phyloP scores from a whole-genome alignment of 2,113 vertebrate genomes.

The Passerina amoena region DNA sequence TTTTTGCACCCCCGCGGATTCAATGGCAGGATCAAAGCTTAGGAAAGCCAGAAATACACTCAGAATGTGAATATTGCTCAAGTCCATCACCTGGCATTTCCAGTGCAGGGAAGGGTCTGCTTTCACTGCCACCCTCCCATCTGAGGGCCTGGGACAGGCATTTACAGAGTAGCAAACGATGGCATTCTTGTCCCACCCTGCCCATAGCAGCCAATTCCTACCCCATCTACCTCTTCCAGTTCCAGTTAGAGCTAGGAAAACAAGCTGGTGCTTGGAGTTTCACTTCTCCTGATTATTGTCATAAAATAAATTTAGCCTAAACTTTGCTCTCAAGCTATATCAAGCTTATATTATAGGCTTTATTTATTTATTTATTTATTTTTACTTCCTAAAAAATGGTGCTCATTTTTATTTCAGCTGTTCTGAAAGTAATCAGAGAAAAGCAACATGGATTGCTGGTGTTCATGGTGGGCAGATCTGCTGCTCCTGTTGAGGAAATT shows the following conservation, averaged over 20 bases:
- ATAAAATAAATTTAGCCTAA: neutral
- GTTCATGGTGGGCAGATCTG: neutral
- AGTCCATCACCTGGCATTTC: constrained; percentile 48
- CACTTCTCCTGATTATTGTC: neutral
- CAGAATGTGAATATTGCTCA: neutral
- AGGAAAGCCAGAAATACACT: constrained; percentile 58
- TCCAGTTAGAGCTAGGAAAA: neutral
- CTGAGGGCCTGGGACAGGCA: neutral
- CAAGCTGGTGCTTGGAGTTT: neutral
- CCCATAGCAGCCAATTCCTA: neutral
- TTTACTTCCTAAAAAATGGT: neutral
- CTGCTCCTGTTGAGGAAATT: neutral
- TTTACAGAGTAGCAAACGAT: neutral
- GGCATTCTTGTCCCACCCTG: neutral
- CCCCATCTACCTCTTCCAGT: neutral
- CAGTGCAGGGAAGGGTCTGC: neutral
- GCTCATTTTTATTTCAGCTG: neutral
- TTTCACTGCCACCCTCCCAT: constrained; percentile 30
- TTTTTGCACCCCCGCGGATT: constrained; percentile 51
- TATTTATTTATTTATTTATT: no score
- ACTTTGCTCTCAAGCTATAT: neutral
- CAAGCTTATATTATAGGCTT: neutral
- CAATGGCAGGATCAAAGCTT: constrained; percentile 43
- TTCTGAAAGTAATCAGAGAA: neutral
- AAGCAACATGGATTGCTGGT: neutral